These are phyloP conservation scores for Erannis defoliaria DNA, from an alignment of 2,888 invertebrate genomes.

Conservation along the genomic window DNA sequence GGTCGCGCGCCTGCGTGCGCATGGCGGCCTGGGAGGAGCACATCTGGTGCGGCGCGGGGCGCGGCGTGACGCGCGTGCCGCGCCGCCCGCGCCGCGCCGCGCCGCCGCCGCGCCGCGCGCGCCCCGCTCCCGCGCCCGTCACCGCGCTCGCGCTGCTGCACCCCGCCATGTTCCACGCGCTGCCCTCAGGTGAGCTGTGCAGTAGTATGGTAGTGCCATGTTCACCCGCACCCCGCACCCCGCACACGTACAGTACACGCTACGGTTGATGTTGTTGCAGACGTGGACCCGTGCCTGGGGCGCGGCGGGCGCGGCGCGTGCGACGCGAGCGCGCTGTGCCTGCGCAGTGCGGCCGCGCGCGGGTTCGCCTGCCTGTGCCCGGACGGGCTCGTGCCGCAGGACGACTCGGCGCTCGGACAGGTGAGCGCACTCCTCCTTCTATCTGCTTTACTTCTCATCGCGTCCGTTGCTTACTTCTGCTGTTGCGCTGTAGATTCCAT, in stretches of 20 bases:
- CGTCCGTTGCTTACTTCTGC: too few relatives aligned
- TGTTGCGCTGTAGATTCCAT: too few relatives aligned
- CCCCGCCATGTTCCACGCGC: constrained; percentile 49
- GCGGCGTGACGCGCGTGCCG: constrained; percentile 65
- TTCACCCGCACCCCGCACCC: too few relatives aligned
- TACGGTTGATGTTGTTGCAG: constrained; percentile 39
- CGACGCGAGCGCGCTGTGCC: constrained; percentile 88
- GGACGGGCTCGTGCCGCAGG: constrained; percentile 75
- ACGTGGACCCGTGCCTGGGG: constrained; percentile 85
- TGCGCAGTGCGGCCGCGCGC: constrained; percentile 77
- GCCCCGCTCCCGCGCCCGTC: constrained; percentile 48
- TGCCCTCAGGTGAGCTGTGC: constrained; percentile 42
- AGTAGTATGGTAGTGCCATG: too few relatives aligned
- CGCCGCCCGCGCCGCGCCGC: constrained; percentile 48
- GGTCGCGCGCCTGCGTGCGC: constrained; percentile 58
- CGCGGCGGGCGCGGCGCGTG: constrained; percentile 86
- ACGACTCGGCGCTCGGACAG: constrained; percentile 47
- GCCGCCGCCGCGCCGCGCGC: constrained; percentile 38
- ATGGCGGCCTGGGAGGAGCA: constrained; percentile 71
- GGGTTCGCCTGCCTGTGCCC: constrained; percentile 85
- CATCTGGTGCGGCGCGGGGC: constrained; percentile 69
- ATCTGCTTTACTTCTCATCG: too few relatives aligned
- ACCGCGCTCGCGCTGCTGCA: constrained; percentile 62
- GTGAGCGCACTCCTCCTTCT: too few relatives aligned
- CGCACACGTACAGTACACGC: too few relatives aligned